These are phyloP conservation scores for Ctenopoma multispine DNA, from an alignment of 2,797 vertebrate species.

Conservation along the genomic window DNA sequence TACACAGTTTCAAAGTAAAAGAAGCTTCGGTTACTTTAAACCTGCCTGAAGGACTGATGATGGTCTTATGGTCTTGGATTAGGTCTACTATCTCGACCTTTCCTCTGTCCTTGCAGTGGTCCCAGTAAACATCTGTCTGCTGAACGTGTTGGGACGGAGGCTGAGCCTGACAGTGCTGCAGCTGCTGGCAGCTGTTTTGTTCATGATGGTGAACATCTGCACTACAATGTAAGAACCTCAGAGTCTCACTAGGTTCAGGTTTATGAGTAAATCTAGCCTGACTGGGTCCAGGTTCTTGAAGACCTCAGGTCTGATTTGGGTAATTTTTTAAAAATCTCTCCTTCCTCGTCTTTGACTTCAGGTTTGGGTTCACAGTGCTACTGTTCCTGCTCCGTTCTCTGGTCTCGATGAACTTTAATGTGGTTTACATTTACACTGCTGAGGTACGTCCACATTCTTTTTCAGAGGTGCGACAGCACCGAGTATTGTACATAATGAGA, in stretches of 20 bases:
- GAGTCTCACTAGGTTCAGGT: neutral
- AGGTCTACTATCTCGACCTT: neutral
- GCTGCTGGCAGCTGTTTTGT: slow-evolving; percentile 86
- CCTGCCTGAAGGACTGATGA: neutral
- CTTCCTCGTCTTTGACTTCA: slow-evolving; percentile 60
- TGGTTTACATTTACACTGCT: slow-evolving; percentile 96
- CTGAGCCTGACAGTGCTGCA: slow-evolving; percentile 87
- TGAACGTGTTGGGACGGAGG: slow-evolving; percentile 90
- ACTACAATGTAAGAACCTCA: slow-evolving; percentile 87
- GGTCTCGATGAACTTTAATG: slow-evolving; percentile 95
- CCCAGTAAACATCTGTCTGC: slow-evolving; percentile 89
- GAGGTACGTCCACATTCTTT: slow-evolving; percentile 93
- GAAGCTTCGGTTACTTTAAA: neutral
- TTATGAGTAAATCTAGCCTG: neutral
- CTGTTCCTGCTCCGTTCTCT: slow-evolving; percentile 92
- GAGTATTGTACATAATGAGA: too few species aligned
- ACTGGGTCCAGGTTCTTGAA: neutral
- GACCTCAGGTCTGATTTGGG: neutral
- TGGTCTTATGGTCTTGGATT: neutral
- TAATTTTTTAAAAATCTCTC: neutral
- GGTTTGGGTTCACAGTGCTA: slow-evolving; percentile 87
- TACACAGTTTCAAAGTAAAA: neutral
- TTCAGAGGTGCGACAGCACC: too few species aligned
- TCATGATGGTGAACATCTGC: slow-evolving; percentile 92
- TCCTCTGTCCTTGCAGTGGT: slow-evolving; percentile 82